Base-by-base conservation (phyloP, 2,888 invertebrate genomes). In the Nineta flava region DNA sequence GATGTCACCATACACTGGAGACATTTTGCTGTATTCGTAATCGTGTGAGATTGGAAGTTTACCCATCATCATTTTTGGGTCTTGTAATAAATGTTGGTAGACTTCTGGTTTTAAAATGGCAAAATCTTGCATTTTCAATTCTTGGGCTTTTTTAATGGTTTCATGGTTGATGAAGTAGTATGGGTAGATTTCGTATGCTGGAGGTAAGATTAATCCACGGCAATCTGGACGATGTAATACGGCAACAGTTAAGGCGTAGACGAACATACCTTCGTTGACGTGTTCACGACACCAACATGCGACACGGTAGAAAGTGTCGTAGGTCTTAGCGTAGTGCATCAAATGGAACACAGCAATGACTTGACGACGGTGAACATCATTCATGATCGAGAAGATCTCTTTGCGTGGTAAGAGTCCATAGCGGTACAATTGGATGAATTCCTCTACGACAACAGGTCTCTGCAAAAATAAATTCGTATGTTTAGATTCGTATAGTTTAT, bases 151-250 rank as follows among this genome's bases (percentile, higher is more conserved):
- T 43, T 75, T 72, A 62, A 86, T 76, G 52, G 82, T 72, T 59
- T 82, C 76, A 50, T 74, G 70, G 60, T 79, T 79, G 63, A 80
- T 74, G 72, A 82, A 85, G 65, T 74, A 75, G 55, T 81, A 75
- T 0, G 87, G 87, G 63, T 78, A 74, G 53, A 84, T 70, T 65
- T 87, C 86, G 59, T 83, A 82, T 49, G 79, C 69, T 46, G 83
- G 77, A 13, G 86, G 85, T 9, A 84, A 65, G 38, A 77, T 67
- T 48, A 85, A 65, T 26, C 77, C 79, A 57, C 76, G 72, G 51
- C 76, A 76, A 54, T 83, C 82, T 7, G 65, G 65, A 32, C 80
- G 76, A 56, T 79, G 79, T 35, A 79, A 63, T 12, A 82, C 69
- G 12, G 79, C 81, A 19, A 75, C 66, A 51, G 73, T 73, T 49